Conservation (phyloP, 2,113 vertebrate species). For the Heloderma charlesbogerti region DNA sequence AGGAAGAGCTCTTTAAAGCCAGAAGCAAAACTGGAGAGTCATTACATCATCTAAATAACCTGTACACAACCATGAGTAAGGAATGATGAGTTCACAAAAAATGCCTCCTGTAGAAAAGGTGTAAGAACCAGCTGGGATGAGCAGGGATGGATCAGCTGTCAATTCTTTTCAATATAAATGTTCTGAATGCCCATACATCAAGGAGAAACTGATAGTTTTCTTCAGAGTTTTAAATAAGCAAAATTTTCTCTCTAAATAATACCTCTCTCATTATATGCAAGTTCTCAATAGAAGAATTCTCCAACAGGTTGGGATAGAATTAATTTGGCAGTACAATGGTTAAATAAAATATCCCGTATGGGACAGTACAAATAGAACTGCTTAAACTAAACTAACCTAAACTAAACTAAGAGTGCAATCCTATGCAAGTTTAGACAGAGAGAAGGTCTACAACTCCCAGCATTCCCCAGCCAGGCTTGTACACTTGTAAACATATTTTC, state of each 20-base stretch:
- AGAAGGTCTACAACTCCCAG: no score
- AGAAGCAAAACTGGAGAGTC: no score
- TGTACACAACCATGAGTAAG: no score
- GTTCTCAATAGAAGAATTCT: neutral
- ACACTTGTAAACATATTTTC: no score
- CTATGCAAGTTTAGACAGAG: no score
- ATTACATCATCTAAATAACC: no score
- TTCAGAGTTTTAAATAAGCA: neutral
- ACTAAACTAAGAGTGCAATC: no score
- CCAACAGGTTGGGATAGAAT: neutral
- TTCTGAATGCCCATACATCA: neutral
- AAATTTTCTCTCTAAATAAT: conserved; percentile 3
- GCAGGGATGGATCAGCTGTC: no score
- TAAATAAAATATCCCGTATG: neutral
- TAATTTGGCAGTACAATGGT: neutral
- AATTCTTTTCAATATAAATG: neutral
- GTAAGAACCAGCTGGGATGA: neutral
- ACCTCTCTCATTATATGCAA: neutral
- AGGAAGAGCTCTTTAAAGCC: no score
- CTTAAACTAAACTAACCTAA: conserved; percentile 1
- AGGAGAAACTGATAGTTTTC: neutral
- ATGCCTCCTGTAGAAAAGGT: no score
- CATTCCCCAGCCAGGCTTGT: no score
- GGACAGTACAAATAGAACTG: neutral
- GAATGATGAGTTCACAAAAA: no score